Evolutionary conservation across 2,888 invertebrate genomes (phyloP).

Genomic region (Ornithoptera priamus): DNA sequence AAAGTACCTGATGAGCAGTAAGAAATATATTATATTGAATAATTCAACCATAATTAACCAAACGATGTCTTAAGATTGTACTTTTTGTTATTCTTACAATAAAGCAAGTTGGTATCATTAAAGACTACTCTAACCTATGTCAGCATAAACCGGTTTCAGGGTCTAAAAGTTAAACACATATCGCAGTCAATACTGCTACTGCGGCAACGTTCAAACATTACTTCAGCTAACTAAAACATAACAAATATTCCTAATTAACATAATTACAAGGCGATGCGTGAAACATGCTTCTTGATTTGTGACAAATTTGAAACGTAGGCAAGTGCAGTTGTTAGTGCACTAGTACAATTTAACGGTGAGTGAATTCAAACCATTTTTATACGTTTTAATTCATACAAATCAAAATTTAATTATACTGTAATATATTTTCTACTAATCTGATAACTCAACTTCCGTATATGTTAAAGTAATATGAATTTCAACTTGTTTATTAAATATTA

Average conservation of each 20-base stretch:
- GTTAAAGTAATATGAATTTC: not conserved
- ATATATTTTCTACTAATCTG: not conserved
- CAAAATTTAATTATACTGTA: not conserved
- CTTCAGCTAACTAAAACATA: not conserved
- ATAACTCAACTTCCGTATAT: not conserved
- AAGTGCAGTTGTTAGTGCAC: not conserved
- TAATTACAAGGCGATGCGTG: conserved; percentile 1
- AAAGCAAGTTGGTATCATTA: too few species aligned
- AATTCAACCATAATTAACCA: too few species aligned
- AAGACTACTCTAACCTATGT: too few species aligned
- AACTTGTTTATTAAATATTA: too few species aligned
- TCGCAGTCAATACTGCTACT: not conserved
- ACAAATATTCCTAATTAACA: conserved; percentile 6
- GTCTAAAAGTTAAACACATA: not conserved
- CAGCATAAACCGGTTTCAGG: not conserved
- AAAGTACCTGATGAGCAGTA: too few species aligned
- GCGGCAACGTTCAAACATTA: not conserved
- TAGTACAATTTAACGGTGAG: not conserved
- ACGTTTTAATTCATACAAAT: not conserved
- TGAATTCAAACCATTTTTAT: conserved; percentile 4
- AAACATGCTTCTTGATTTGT: not conserved
- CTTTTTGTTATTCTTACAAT: too few species aligned
- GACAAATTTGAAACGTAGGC: not conserved
- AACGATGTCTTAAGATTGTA: too few species aligned
- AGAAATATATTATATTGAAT: too few species aligned